A percentile compares a stretch with the other conserved stretches of the same genome.
phyloP scores from a whole-genome alignment of 2,113 vertebrate species.

The Laticauda laticaudata region DNA sequence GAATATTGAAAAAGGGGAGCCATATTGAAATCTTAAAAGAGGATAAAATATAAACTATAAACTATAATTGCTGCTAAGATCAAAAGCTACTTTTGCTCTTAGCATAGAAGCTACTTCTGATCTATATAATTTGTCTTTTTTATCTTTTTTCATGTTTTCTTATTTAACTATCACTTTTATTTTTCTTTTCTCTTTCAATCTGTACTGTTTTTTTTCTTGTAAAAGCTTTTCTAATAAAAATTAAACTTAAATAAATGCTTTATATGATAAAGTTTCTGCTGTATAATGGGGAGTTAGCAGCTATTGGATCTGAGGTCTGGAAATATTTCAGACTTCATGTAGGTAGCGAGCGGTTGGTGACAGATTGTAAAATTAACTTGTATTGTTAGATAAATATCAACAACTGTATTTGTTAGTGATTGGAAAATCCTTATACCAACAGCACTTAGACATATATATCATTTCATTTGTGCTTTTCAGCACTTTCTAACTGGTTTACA shows the following conservation, averaged over 20 bases:
- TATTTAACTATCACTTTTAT: neutral
- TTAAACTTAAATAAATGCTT: neutral
- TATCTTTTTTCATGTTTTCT: neutral
- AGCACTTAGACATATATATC: too few species aligned
- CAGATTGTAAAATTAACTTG: neutral
- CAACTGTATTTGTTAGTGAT: neutral
- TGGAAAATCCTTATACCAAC: neutral
- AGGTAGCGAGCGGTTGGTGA: neutral
- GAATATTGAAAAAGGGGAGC: neutral
- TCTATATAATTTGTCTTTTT: too few species aligned
- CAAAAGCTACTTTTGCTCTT: neutral
- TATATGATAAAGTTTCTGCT: neutral
- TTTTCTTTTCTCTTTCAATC: neutral
- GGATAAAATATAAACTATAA: neutral
- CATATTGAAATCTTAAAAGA: neutral
- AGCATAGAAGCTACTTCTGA: too few species aligned
- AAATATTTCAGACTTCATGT: neutral
- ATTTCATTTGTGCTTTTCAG: too few species aligned
- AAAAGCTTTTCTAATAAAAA: neutral
- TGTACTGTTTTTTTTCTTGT: neutral
- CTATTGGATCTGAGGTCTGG: neutral
- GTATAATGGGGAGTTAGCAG: neutral
- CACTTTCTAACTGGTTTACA: too few species aligned
- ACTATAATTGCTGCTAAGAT: neutral
- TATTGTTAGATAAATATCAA: neutral